Evolutionary conservation across 2,797 vertebrate species (phyloP), one percentile per base, ranked within the genome.

Genomic region (Delichon dasypus): DNA sequence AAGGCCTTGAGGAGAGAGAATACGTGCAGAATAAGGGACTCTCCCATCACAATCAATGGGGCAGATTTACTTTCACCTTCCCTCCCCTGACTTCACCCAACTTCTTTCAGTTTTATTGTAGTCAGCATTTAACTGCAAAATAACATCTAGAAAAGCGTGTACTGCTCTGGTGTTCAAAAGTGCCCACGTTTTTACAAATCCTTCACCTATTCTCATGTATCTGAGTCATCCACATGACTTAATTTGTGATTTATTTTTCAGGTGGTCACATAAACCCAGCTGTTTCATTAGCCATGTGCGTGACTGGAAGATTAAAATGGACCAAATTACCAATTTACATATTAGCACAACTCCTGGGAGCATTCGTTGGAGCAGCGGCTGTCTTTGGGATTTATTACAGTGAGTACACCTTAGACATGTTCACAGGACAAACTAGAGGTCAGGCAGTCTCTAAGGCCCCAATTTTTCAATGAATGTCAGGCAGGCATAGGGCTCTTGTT

Each of bases 201-300:
- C 45, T 78, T 65, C 60, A 64, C 53, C 45, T 79, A 66, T 61
- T 74, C 67, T 75, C 65, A 65, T 85, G 60, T 67, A 75, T 94
- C 70, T 2, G 53, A 89, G 50, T 83, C 83, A 89, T 72, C 45
- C 32, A 25, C 16, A 34, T 61, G 44, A 61, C 85, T 74, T 70
- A 57, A 51, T 76, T 86, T 81, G 42, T 89, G 81, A n/a, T 89
- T 91, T 97, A 81, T 86, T 88, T 95, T 97, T 40, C 96, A 99
- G 99, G 99, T 86, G 99, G 98, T 44, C 99, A 99, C 32, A 97
- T 99, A 93, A 99, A 99, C 97, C 99, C 99, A 22, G 99, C 99
- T 0, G 98, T 99, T 70, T 98, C 99, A 90, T 98, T 99, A 84
- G 99, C 99, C 76, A 98, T 99, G 99, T 98, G 98, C 54, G 97